A percentile compares a stretch with the other conserved stretches of the same genome.
Conservation (phyloP, 2,113 vertebrate genomes). For the Chauna torquata region DNA sequence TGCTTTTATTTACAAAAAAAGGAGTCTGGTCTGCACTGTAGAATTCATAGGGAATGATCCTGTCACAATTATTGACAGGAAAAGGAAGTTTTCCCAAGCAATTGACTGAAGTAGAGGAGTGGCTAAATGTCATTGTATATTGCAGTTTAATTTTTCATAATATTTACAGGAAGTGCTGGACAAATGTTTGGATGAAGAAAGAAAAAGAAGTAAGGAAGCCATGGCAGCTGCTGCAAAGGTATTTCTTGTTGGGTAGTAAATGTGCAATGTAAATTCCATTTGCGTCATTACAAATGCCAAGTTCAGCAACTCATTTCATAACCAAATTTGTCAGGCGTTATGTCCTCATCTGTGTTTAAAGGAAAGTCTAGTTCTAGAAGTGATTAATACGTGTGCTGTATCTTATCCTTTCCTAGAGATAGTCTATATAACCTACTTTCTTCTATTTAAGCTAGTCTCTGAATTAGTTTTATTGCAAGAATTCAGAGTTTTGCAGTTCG, state of each 20-base stretch:
- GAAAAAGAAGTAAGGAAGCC: constrained; percentile 70
- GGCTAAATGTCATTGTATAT: too few species aligned
- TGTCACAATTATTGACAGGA: background rate
- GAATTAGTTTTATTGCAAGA: background rate
- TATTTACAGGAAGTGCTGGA: constrained; percentile 73
- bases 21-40: background rate
- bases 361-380: background rate
- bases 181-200: constrained; percentile 77
- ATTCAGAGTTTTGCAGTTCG: background rate
- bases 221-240: constrained; percentile 74
- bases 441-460: background rate
- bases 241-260: background rate
- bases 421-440: background rate
- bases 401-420: background rate
- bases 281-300: background rate
- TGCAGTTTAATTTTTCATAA: background rate
- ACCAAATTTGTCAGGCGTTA: background rate
- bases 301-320: background rate
- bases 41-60: background rate
- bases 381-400: background rate
- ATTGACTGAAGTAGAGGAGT: too few species aligned
- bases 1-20: background rate
- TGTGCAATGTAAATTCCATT: background rate
- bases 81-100: background rate
- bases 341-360: background rate